phyloP scores from a whole-genome alignment of 2,888 invertebrate genomes.

The Lymantria dispar region DNA sequence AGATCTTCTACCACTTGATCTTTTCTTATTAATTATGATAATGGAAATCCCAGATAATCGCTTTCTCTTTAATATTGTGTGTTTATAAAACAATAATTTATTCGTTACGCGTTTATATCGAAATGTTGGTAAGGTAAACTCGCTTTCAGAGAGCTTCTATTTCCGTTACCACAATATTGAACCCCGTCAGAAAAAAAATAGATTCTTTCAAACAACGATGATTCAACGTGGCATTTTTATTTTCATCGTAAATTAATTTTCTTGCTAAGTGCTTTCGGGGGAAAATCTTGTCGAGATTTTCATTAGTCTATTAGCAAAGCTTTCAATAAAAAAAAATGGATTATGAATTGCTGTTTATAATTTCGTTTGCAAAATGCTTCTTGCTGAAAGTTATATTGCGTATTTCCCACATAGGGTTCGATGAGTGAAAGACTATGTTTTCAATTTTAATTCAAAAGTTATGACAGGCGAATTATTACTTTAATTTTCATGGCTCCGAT shows the following conservation, averaged over 20 bases:
- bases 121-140: slow-evolving; percentile 60
- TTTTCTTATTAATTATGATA: too few species aligned
- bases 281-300: slow-evolving; percentile 53
- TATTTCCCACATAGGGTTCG: too few species aligned
- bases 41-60: too few species aligned
- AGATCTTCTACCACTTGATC: too few species aligned
- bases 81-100: slow-evolving; percentile 52
- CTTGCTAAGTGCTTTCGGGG: slow-evolving; percentile 57
- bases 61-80: neutral
- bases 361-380: neutral
- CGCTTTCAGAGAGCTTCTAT: slow-evolving; percentile 43
- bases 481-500: too few species aligned
- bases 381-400: neutral
- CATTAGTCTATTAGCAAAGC: slow-evolving; percentile 48
- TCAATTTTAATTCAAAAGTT: too few species aligned
- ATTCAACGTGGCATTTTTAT: slow-evolving; percentile 45
- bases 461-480: too few species aligned
- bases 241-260: slow-evolving; percentile 68
- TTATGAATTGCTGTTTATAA: slow-evolving; percentile 37
- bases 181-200: slow-evolving; percentile 50
- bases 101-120: slow-evolving; percentile 56
- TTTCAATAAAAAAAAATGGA: slow-evolving; percentile 53
- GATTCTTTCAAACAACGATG: slow-evolving; percentile 52
- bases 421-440: too few species aligned
- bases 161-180: slow-evolving; percentile 48